A percentile compares a stretch with the other conserved stretches of the same genome.
phyloP scores from a whole-genome alignment of 2,113 vertebrate species.

The Pantherophis guttatus region DNA sequence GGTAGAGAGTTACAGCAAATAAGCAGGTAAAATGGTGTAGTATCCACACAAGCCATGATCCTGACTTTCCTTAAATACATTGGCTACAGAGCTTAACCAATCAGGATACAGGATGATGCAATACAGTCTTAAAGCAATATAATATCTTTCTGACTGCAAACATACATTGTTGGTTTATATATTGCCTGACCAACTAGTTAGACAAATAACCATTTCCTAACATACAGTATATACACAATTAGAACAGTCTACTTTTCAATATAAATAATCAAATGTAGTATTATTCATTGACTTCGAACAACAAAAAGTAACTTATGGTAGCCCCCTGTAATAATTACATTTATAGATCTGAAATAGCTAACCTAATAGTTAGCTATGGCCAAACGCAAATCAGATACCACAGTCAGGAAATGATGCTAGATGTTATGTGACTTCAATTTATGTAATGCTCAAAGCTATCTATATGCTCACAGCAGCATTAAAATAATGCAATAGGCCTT shows the following conservation, averaged over 20 bases:
- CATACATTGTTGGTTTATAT: no score
- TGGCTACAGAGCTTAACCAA: no score
- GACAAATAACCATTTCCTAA: no score
- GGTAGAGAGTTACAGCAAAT: no score
- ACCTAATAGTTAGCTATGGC: background rate
- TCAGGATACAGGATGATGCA: no score
- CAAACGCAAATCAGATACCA: background rate
- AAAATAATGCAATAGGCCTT: background rate
- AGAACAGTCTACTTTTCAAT: background rate
- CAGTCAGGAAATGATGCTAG: background rate
- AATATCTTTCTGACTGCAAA: no score
- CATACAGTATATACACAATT: background rate
- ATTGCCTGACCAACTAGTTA: no score
- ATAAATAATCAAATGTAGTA: background rate
- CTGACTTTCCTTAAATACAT: no score
- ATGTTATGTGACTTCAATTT: background rate
- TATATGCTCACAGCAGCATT: background rate
- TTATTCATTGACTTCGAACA: background rate
- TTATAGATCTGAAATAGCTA: background rate
- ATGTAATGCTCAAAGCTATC: background rate
- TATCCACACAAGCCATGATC: no score
- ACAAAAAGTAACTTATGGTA: background rate
- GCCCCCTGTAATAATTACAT: background rate
- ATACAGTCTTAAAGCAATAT: no score
- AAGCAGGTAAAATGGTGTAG: no score